Conservation (phyloP, 37 sponge, comb jelly and placozoan genomes). For the Ephydatia muelleri region DNA sequence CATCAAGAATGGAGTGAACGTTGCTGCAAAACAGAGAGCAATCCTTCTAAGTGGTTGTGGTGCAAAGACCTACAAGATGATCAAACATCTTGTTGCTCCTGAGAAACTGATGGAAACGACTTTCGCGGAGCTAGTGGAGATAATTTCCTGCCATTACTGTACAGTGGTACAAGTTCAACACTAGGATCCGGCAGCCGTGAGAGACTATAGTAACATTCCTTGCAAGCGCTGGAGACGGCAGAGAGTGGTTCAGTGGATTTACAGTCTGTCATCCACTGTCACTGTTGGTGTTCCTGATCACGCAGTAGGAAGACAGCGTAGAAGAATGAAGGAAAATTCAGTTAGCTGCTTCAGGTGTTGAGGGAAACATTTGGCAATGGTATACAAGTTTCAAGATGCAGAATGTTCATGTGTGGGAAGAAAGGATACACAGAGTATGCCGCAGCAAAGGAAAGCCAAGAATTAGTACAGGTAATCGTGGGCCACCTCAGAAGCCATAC, state of each 20-base stretch:
- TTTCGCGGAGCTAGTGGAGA: conserved; percentile 14
- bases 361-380: conserved; percentile 11
- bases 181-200: not conserved
- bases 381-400: conserved; percentile 11
- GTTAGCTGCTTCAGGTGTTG: conserved; percentile 28
- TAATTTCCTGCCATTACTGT: conserved; percentile 6
- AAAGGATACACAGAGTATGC: conserved; percentile 26
- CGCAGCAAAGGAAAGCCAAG: not conserved
- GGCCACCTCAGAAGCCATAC: not conserved
- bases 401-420: conserved; percentile 17
- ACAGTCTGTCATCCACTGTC: no score
- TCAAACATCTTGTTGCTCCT: not conserved
- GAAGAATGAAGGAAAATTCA: not conserved
- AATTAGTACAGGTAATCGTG: not conserved
- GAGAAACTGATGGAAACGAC: not conserved
- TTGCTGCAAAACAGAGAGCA: conserved; percentile 18
- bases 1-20: conserved; percentile 20
- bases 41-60: conserved; percentile 33
- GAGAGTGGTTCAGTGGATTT: no score
- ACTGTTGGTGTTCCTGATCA: no score
- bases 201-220: conserved; percentile 4
- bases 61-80: conserved; percentile 6
- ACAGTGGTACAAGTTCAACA: conserved; percentile 26
- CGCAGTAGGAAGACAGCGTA: not conserved
- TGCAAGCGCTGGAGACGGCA: no score